phyloP scores from a whole-genome alignment of 2,888 invertebrate species.

The Cheilosia grossa region DNA sequence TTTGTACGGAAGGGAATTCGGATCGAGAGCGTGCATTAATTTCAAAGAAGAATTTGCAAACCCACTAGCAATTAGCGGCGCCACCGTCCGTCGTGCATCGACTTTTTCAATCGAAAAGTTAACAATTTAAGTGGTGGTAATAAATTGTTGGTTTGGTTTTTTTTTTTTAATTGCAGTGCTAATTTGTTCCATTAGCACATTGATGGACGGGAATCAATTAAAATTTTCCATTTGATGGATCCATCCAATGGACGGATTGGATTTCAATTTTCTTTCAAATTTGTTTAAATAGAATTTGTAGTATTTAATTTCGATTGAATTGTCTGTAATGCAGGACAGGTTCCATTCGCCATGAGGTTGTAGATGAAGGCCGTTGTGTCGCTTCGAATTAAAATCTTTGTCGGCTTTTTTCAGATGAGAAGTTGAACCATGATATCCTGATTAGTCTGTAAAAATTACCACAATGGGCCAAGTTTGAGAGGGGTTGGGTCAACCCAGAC shows the following conservation, averaged over 20 bases:
- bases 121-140: constrained; percentile 20
- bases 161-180: constrained; percentile 19
- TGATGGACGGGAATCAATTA: constrained; percentile 14
- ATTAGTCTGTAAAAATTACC: too few species aligned
- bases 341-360: neutral
- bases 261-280: neutral
- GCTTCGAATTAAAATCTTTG: too few species aligned
- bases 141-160: constrained; percentile 24
- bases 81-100: neutral
- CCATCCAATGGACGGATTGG: neutral
- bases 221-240: constrained; percentile 18
- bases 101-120: neutral
- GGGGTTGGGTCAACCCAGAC: too few species aligned
- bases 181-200: constrained; percentile 22
- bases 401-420: neutral
- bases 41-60: neutral
- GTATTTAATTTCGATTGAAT: neutral
- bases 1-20: constrained; percentile 1
- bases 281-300: constrained; percentile 1
- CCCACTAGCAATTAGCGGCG: neutral
- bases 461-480: too few species aligned
- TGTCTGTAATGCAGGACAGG: too few species aligned
- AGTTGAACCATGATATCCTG: too few species aligned
- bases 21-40: neutral
- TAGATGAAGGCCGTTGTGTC: too few species aligned